phyloP scores from a whole-genome alignment of 2,797 vertebrate species.

The Buceros bicornis region DNA sequence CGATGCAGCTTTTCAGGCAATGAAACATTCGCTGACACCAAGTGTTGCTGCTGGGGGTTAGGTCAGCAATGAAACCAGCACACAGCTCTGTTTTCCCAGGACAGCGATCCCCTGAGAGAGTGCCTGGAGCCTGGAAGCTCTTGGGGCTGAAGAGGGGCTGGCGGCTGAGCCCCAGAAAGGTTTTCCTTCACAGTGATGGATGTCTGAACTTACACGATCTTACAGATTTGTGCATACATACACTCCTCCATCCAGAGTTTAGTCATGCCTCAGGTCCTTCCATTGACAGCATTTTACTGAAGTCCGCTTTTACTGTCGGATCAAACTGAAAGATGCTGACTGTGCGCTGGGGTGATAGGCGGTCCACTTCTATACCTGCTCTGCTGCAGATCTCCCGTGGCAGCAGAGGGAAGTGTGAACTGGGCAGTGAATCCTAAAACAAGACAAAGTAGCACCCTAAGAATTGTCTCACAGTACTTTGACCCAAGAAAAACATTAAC shows the following conservation, averaged over 20 bases:
- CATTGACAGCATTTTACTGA: background rate
- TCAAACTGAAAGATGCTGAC: background rate
- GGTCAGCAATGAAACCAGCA: background rate
- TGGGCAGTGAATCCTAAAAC: background rate
- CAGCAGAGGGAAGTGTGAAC: background rate
- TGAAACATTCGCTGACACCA: accelerated
- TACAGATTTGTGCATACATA: accelerated
- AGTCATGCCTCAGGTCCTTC: background rate
- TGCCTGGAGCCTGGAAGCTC: background rate
- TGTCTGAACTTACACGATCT: background rate
- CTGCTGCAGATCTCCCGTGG: background rate
- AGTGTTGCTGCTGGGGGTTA: background rate
- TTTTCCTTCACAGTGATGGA: background rate
- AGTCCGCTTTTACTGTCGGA: background rate
- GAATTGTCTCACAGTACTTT: background rate
- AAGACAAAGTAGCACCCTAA: background rate
- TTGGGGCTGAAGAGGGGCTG: background rate
- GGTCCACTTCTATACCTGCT: background rate
- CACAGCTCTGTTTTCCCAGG: background rate
- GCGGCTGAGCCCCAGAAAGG: background rate
- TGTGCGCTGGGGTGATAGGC: accelerated
- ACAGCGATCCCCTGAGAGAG: background rate
- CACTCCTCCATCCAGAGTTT: background rate
- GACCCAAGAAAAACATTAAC: background rate
- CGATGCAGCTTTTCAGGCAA: background rate